Conservation (phyloP, 2,888 invertebrate genomes). For the Drosophila demipolita region DNA sequence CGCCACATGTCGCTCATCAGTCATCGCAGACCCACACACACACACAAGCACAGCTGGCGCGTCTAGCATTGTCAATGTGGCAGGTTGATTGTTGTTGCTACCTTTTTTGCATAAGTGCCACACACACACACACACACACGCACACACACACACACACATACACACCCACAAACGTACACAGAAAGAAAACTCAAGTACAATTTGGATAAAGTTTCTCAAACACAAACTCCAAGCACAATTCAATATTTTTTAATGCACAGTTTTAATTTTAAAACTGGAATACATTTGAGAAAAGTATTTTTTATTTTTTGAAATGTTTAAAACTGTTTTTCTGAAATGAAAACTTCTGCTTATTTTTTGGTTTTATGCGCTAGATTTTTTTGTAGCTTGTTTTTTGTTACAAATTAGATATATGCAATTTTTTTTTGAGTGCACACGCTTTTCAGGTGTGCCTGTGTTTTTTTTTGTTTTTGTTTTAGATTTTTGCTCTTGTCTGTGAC, state of each 20-base stretch:
- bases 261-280: not conserved
- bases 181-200: not conserved
- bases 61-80: slow-evolving; percentile 78
- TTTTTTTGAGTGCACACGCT: slow-evolving; percentile 29
- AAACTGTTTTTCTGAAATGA: not conserved
- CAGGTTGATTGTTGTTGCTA: slow-evolving; percentile 77
- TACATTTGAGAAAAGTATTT: not conserved
- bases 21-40: slow-evolving; percentile 46
- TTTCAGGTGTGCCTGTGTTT: slow-evolving; percentile 53
- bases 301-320: not conserved
- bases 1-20: slow-evolving; percentile 75
- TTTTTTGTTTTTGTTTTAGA: slow-evolving; percentile 19
- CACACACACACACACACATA: not conserved
- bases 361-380: not conserved
- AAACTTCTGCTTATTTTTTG: not conserved
- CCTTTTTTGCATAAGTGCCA: slow-evolving; percentile 79
- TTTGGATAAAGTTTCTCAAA: not conserved
- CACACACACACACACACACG: slow-evolving; percentile 17
- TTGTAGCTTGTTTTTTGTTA: not conserved
- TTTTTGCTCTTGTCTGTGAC: slow-evolving; percentile 61
- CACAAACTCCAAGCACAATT: not conserved
- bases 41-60: slow-evolving; percentile 40
- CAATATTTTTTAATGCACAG: not conserved
- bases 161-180: not conserved
- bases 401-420: not conserved